Evolutionary conservation across 1,140 invertebrate species (phyloP), one percentile per base, ranked within the genome.

Genomic region (Condylostylus longicornis): DNA sequence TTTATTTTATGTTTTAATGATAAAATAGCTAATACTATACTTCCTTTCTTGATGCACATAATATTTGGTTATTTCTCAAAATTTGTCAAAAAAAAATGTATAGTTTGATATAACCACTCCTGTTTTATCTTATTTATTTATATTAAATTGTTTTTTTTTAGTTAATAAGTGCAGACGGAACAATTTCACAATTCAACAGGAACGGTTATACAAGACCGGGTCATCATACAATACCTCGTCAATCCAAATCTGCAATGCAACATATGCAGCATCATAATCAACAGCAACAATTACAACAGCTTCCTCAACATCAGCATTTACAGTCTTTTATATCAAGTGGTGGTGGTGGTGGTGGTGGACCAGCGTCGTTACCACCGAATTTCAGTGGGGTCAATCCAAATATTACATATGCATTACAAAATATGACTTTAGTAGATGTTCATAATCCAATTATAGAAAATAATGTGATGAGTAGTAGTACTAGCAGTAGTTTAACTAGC

Each of bases 271-370:
- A 58, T 33, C 54, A 52, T 15, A 50, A 51, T 17, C 40, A 43
- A 18, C 38, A 40, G 14, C 53, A 58, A 14, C 40, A 53, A 42
- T 52, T 57, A 45, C 53, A 54, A 37, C 51, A 53, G 35, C 39
- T 49, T 59, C 42, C 61, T 50, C 46, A 61, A 51, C 41, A 64
- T 64, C 58, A 61, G 55, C 47, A 53, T 43, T 25, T 55, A 57
- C 29, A 53, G 19, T 44, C 55, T 41, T 54, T 34, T 32, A 50
- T 18, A 59, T 42, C 62, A 60, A 33, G 53, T 59, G 37, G 40
- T 53, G 35, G 54, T 54, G 10, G 43, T 61, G 31, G 60, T 8
- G 23, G 23, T 8, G 7, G 7, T 7, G n/a, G 7, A 25, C 23
- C 23, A 25, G n/a, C n/a, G n/a, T n/a, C 7, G 23, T n/a, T n/a